Evolutionary conservation across 2,113 vertebrate species (phyloP).

Genomic region (Malurus elegans): DNA sequence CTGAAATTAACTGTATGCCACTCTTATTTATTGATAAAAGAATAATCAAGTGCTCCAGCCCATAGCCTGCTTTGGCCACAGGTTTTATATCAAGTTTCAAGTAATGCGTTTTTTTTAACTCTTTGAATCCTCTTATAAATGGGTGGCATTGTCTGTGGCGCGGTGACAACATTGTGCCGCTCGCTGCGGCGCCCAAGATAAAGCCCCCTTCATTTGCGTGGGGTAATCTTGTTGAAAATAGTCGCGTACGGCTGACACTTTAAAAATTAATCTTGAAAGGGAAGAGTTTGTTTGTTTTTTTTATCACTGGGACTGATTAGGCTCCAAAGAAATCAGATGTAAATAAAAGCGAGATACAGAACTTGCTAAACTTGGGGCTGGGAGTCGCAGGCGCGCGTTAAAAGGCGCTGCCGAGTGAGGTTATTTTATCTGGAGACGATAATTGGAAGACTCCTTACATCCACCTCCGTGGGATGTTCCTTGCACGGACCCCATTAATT

Average conservation of each 20-base stretch:
- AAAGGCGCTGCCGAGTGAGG: neutral
- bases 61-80: conserved; percentile 75
- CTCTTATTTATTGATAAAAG: conserved; percentile 83
- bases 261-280: conserved; percentile 52
- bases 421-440: neutral
- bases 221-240: conserved; percentile 29
- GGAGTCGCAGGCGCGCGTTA: neutral
- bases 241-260: neutral
- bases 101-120: conserved; percentile 72
- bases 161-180: conserved; percentile 43
- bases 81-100: conserved; percentile 80
- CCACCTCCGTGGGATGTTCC: neutral
- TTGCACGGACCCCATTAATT: neutral
- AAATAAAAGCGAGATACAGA: neutral
- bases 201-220: conserved; percentile 29
- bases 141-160: conserved; percentile 43
- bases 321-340: conserved; percentile 35
- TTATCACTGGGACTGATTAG: neutral
- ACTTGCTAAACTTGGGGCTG: neutral
- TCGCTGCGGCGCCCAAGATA: conserved; percentile 27
- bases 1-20: conserved; percentile 86
- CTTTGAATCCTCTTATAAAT: conserved; percentile 68
- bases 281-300: conserved; percentile 35
- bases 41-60: conserved; percentile 77
- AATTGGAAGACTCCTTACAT: neutral